A percentile compares a stretch with the other conserved stretches of the same genome.
phyloP scores from a whole-genome alignment of 2,797 vertebrate species.

The Triplophysa bombifrons region DNA sequence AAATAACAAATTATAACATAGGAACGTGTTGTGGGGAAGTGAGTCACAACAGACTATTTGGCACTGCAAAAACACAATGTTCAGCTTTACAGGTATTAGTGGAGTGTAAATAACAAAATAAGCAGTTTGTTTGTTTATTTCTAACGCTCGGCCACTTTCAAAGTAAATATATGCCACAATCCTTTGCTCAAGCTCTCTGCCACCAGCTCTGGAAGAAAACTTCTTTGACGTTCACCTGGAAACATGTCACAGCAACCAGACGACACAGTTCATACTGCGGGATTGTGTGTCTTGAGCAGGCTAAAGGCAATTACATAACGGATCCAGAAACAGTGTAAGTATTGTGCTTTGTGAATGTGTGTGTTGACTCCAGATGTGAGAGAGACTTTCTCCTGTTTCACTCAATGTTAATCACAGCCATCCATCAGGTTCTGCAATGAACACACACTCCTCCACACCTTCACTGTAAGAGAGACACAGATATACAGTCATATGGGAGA shows the following conservation, averaged over 20 bases:
- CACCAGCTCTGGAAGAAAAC: slow-evolving; percentile 11
- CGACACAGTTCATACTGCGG: slow-evolving; percentile 26
- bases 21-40: too few species aligned
- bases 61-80: too few species aligned
- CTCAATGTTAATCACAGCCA: slow-evolving; percentile 74
- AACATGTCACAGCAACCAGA: slow-evolving; percentile 34
- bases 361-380: slow-evolving; percentile 67
- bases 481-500: slow-evolving; percentile 20
- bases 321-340: slow-evolving; percentile 63
- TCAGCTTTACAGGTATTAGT: background rate
- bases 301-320: slow-evolving; percentile 66
- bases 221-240: slow-evolving; percentile 23
- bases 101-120: slow-evolving; percentile 9
- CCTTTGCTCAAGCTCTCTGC: slow-evolving; percentile 17
- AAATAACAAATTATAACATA: too few species aligned
- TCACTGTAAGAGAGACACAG: slow-evolving; percentile 17
- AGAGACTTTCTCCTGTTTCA: slow-evolving; percentile 71
- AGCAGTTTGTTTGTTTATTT: background rate
- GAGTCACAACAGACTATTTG: too few species aligned
- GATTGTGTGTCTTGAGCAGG: slow-evolving; percentile 35
- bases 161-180: slow-evolving; percentile 10
- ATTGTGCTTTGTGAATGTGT: slow-evolving; percentile 68
- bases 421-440: slow-evolving; percentile 68
- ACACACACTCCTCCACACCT: slow-evolving; percentile 52
- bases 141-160: background rate